Percentiles rank a stretch among this genome's conserved stretches.
Conservation (phyloP, 2,113 vertebrate species). For the Engraulis encrasicolus region DNA sequence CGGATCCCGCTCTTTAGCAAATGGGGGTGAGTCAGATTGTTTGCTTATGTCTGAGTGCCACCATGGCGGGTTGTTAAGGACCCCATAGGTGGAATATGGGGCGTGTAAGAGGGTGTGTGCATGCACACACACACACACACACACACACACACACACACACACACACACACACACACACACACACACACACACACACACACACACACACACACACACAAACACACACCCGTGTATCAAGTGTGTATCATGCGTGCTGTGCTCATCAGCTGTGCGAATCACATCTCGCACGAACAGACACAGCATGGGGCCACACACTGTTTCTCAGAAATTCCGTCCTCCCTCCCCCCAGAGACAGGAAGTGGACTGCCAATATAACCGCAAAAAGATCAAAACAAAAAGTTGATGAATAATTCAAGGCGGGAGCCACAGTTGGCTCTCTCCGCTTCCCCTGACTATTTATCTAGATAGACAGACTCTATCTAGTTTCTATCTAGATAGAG, state of each 20-base stretch:
- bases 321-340: neutral
- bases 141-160: too few species aligned
- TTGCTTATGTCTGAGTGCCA: neutral
- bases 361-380: slow-evolving; percentile 29
- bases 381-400: slow-evolving; percentile 40
- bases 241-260: neutral
- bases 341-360: neutral
- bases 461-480: neutral
- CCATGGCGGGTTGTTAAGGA: neutral
- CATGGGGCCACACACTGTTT: neutral
- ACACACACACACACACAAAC: neutral
- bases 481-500: neutral
- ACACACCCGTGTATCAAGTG: slow-evolving; percentile 21
- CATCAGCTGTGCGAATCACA: neutral
- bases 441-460: neutral
- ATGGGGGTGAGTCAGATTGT: neutral
- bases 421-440: neutral
- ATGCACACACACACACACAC: neutral
- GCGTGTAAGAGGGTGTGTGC: neutral
- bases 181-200: too few species aligned
- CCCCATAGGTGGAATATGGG: neutral
- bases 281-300: neutral
- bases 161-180: neutral
- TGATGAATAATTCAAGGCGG: slow-evolving; percentile 46
- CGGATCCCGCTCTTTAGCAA: slow-evolving; percentile 10